These are phyloP conservation scores for Hemaris fuciformis DNA, from an alignment of 2,888 invertebrate species.

Conservation along the genomic window DNA sequence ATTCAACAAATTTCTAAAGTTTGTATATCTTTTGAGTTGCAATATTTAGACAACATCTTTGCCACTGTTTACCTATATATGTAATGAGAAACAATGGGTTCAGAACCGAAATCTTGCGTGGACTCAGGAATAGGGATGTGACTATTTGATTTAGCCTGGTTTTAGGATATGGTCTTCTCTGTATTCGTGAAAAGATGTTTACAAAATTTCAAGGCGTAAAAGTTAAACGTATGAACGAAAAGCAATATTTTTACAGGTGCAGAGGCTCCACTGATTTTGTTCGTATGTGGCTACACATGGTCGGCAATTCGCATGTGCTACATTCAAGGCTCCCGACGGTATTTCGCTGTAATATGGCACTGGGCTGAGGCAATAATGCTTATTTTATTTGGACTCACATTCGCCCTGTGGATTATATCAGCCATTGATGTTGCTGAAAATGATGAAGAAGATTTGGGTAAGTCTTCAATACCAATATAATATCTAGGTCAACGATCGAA, in stretches of 20 bases:
- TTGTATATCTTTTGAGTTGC: no score
- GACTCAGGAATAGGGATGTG: no score
- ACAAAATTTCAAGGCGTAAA: no score
- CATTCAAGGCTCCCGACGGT: conserved; percentile 79
- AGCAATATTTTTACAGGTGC: conserved; percentile 23
- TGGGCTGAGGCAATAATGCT: conserved; percentile 84
- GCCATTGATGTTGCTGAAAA: conserved; percentile 64
- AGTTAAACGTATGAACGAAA: conserved; percentile 2
- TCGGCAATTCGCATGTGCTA: conserved; percentile 79
- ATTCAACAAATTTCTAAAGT: no score
- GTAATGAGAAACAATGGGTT: no score
- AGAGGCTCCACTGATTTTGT: conserved; percentile 64
- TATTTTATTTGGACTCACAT: conserved; percentile 81
- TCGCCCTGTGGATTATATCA: conserved; percentile 83
- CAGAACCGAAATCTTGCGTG: no score
- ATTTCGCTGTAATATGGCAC: conserved; percentile 82
- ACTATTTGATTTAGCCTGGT: no score
- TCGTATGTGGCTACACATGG: conserved; percentile 81
- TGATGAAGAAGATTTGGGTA: conserved; percentile 24
- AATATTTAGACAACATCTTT: no score
- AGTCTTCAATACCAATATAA: neutral
- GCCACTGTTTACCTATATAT: no score
- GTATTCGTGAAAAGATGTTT: no score
- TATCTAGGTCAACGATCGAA: neutral
- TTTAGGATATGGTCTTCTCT: no score